Conservation (phyloP, 2,113 vertebrate species). For the Notothenia coriiceps region DNA sequence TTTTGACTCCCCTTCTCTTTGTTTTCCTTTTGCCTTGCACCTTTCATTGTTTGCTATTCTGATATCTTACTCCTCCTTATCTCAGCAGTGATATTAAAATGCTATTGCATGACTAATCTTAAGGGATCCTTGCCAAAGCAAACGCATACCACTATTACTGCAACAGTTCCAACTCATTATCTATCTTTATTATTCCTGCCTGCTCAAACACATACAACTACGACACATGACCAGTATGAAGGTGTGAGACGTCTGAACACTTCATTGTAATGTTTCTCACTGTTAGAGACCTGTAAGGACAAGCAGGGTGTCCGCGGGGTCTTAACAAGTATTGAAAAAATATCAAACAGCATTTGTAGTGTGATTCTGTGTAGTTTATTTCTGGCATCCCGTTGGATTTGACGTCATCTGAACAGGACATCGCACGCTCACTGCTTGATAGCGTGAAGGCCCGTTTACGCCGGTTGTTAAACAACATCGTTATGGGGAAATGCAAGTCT, state of each 20-base stretch:
- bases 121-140: constrained; percentile 19
- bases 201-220: not conserved
- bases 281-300: no score
- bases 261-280: constrained; percentile 14
- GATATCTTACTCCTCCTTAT: not conserved
- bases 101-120: constrained; percentile 1
- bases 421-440: no score
- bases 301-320: no score
- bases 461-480: no score
- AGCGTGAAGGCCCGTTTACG: no score
- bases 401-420: no score
- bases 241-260: not conserved
- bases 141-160: constrained; percentile 1
- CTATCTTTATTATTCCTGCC: not conserved
- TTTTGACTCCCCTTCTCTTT: not conserved
- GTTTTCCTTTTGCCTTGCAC: not conserved
- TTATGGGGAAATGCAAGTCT: no score
- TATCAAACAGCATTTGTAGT: no score
- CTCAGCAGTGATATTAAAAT: not conserved
- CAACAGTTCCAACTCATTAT: not conserved
- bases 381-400: no score
- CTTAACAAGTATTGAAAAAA: no score
- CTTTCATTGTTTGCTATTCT: not conserved
- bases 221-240: not conserved
- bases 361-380: no score